phyloP scores from a whole-genome alignment of 1,140 invertebrate species.

The Drosophila willistoni region DNA sequence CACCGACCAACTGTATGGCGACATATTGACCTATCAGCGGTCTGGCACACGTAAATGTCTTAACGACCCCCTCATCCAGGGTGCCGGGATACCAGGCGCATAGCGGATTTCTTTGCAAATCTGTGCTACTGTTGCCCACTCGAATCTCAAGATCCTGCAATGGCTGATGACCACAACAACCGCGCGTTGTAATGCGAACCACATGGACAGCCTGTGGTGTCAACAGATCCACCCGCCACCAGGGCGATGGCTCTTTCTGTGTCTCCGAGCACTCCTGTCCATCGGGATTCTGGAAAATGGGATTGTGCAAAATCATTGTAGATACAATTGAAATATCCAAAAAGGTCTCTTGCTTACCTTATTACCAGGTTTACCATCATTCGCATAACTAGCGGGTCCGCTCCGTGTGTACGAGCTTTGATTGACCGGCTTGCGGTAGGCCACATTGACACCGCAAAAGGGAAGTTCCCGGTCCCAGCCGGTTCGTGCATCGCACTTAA shows the following conservation, averaged over 20 bases:
- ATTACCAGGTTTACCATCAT: slow-evolving; percentile 90
- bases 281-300: slow-evolving; percentile 88
- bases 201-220: slow-evolving; percentile 92
- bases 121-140: slow-evolving; percentile 94
- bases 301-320: not conserved
- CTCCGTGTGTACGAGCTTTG: slow-evolving; percentile 94
- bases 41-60: slow-evolving; percentile 93
- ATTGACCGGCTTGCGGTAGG: slow-evolving; percentile 93
- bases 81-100: slow-evolving; percentile 97
- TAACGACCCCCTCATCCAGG: slow-evolving; percentile 95
- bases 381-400: slow-evolving; percentile 91
- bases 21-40: slow-evolving; percentile 93
- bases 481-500: slow-evolving; percentile 88
- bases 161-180: slow-evolving; percentile 94
- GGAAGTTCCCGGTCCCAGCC: slow-evolving; percentile 92
- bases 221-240: slow-evolving; percentile 95
- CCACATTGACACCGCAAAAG: slow-evolving; percentile 95
- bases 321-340: too few relatives aligned
- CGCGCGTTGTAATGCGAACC: slow-evolving; percentile 92
- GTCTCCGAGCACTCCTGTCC: slow-evolving; percentile 94
- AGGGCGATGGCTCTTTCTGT: slow-evolving; percentile 93
- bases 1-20: slow-evolving; percentile 94
- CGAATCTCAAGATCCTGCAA: slow-evolving; percentile 95
- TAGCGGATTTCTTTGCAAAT: slow-evolving; percentile 93
- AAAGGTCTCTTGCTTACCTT: slow-evolving; percentile 36